A percentile compares a stretch with the other conserved stretches of the same genome.
phyloP scores from a whole-genome alignment of 2,113 vertebrate species.

The Neoarius graeffei region DNA sequence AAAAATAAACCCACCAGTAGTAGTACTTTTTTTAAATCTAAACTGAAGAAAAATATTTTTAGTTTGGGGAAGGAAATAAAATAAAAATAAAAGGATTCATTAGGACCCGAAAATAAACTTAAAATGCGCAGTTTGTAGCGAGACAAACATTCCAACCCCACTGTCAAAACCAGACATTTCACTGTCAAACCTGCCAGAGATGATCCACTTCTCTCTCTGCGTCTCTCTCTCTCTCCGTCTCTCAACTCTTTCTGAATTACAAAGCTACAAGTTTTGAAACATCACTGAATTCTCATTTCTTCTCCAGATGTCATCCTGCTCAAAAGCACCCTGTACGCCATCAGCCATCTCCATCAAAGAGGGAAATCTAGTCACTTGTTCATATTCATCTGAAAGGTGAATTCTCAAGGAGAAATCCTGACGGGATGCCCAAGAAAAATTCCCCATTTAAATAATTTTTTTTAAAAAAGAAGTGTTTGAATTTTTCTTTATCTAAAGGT shows the following conservation, averaged over 20 bases:
- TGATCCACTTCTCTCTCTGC: not conserved
- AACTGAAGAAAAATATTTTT: not conserved
- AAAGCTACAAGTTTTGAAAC: not conserved
- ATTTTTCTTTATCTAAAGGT: not conserved
- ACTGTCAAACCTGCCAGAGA: slow-evolving; percentile 1
- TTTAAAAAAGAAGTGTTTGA: too few species aligned
- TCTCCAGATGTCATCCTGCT: not conserved
- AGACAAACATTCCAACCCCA: not conserved
- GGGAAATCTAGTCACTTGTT: not conserved
- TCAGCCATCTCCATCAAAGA: not conserved
- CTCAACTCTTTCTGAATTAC: not conserved
- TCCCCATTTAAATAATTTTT: too few species aligned
- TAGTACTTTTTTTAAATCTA: not conserved
- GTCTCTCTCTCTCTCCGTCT: not conserved
- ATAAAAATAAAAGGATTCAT: not conserved
- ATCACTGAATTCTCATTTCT: not conserved
- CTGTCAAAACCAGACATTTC: slow-evolving; percentile 10
- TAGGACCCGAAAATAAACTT: not conserved
- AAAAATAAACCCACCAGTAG: too few species aligned
- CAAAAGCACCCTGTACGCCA: not conserved
- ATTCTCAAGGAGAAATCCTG: not conserved
- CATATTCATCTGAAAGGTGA: not conserved
- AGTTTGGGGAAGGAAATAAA: not conserved
- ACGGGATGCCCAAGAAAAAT: not conserved
- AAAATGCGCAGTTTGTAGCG: not conserved